phyloP scores from a whole-genome alignment of 2,888 invertebrate genomes.

The Leptopilina drosophilae region DNA sequence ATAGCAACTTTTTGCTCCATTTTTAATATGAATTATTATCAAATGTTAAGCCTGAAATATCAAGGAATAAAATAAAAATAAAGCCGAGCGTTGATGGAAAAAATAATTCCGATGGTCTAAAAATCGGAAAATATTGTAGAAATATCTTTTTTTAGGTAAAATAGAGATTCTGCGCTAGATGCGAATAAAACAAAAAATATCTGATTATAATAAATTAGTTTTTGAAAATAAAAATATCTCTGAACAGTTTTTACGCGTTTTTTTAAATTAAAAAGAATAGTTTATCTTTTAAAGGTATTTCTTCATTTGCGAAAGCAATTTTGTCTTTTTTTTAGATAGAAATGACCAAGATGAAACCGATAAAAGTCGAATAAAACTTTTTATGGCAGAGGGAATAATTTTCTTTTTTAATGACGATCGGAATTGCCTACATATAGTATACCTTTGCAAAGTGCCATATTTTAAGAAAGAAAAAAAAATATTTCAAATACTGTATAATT shows the following conservation, averaged over 20 bases:
- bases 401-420: slow-evolving; percentile 9
- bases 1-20: too few species aligned
- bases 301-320: background rate
- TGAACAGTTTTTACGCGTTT: background rate
- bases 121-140: too few species aligned
- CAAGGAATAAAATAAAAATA: too few species aligned
- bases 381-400: slow-evolving; percentile 2
- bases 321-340: background rate
- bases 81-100: too few species aligned
- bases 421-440: background rate
- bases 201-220: background rate
- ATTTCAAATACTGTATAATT: background rate
- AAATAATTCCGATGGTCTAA: too few species aligned
- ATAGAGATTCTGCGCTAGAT: too few species aligned
- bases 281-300: background rate
- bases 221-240: background rate
- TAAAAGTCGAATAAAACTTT: slow-evolving; percentile 11
- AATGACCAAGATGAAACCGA: slow-evolving; percentile 14
- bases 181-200: too few species aligned
- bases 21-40: too few species aligned
- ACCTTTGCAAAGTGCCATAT: background rate
- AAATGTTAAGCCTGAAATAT: too few species aligned
- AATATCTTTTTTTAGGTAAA: too few species aligned
- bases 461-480: background rate
- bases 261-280: background rate